These are phyloP conservation scores for Notolepis coatsorum DNA, from an alignment of 2,797 vertebrate genomes.

Conservation along the genomic window DNA sequence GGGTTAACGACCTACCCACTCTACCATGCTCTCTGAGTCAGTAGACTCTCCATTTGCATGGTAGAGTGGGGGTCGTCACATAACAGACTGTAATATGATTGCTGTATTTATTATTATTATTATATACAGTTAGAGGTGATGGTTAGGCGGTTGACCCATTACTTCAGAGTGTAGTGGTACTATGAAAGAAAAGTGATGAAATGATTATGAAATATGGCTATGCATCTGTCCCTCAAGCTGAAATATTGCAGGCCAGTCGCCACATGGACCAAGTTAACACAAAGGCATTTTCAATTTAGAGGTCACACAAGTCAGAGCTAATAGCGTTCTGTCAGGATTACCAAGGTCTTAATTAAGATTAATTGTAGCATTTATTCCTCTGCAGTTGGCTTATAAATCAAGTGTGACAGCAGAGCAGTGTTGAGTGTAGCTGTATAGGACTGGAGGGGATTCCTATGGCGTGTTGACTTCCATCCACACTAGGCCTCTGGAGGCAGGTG, in stretches of 20 bases:
- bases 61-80: too few relatives aligned
- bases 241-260: conserved; percentile 7
- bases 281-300: conserved; percentile 52
- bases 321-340: conserved; percentile 65
- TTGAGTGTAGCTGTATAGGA: conserved; percentile 54
- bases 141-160: too few relatives aligned
- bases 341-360: conserved; percentile 71
- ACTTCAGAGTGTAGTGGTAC: too few relatives aligned
- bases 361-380: conserved; percentile 70
- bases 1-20: too few relatives aligned
- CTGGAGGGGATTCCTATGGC: conserved; percentile 42
- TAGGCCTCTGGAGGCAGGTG: conserved; percentile 60
- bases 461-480: conserved; percentile 51
- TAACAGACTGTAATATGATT: too few relatives aligned
- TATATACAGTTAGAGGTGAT: too few relatives aligned
- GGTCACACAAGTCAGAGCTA: conserved; percentile 56
- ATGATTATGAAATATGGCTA: not conserved
- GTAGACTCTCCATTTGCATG: too few relatives aligned
- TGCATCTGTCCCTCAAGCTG: conserved; percentile 3
- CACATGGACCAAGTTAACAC: conserved; percentile 28
- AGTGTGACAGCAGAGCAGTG: conserved; percentile 68
- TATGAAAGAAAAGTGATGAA: not conserved
- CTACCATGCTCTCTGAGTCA: too few relatives aligned
- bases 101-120: too few relatives aligned
- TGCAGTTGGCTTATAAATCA: conserved; percentile 70